Evolutionary conservation across 64 coral and sea anemone species (phyloP), one percentile per base, ranked within the genome.

Genomic region (Exaiptasia diaphana): DNA sequence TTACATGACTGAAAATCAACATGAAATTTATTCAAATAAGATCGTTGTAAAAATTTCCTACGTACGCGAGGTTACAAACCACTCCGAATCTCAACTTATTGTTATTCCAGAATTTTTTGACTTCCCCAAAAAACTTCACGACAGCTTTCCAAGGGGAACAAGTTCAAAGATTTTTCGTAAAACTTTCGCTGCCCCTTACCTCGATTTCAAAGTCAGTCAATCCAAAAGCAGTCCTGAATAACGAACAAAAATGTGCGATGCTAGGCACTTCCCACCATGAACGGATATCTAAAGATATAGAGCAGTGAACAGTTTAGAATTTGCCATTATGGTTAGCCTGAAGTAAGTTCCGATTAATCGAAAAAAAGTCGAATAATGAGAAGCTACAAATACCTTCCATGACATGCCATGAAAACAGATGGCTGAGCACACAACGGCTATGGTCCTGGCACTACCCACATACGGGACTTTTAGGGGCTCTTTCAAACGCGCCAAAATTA

Each of bases 171-270:
- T 45, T 73, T 65, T 45, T 73, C 40, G 44, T n/a, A 65, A 88
- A 88, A 41, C 64, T 73, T 88, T 59, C 39, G 57, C n/a, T n/a
- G n/a, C n/a, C n/a, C 32, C 61, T 86, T 91, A 97, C 94, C 89
- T 97, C 94, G 18, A 97, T 97, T 89, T 97, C 94, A 83, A 97
- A 97, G 78, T 97, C 94, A 39, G 94, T 97, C 25, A 97, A 78
- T 11, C 88, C 94, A 81, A 97, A 97, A 24, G 94, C 94, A 78
- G 94, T 82, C 40, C 94, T 83, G 42, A 97, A 97, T 69, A 97
- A 50, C 85, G 94, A 97, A 85, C 94, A 97, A 71, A 97, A 97
- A 79, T 97, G 94, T 71, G 94, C 94, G 65, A 97, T 97, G n/a
- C 75, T 86, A 91, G 94, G 94, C 61, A 97, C 89, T 87, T 92